A percentile compares a stretch with the other conserved stretches of the same genome.
phyloP scores from a whole-genome alignment of 1,140 invertebrate genomes.

The Leptopilina clavipes region DNA sequence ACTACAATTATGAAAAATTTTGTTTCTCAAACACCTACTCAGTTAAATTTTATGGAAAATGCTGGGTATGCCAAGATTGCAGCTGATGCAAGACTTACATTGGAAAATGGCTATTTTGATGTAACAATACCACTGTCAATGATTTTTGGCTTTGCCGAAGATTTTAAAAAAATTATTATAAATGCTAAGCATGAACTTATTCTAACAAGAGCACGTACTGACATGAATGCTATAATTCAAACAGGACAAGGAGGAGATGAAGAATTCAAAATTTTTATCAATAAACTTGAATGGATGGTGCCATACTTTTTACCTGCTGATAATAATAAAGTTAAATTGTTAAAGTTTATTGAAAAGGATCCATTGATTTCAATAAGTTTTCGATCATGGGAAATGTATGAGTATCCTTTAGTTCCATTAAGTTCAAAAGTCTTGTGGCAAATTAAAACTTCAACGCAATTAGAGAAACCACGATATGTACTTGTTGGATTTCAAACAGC shows the following conservation, averaged over 20 bases:
- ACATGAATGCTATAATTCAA: slow-evolving; percentile 45
- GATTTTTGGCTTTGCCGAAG: slow-evolving; percentile 71
- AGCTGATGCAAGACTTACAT: slow-evolving; percentile 47
- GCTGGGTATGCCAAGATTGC: slow-evolving; percentile 45
- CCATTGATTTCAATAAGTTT: slow-evolving; percentile 58
- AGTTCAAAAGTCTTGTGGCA: slow-evolving; percentile 52
- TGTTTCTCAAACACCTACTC: slow-evolving; percentile 21
- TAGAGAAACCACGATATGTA: slow-evolving; percentile 53
- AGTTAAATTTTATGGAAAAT: slow-evolving; percentile 41
- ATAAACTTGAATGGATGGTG: slow-evolving; percentile 49
- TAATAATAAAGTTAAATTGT: slow-evolving; percentile 46
- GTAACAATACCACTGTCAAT: slow-evolving; percentile 65
- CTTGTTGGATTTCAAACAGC: slow-evolving; percentile 54
- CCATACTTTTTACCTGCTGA: slow-evolving; percentile 48
- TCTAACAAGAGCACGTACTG: slow-evolving; percentile 60
- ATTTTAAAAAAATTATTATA: slow-evolving; percentile 71
- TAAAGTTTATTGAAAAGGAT: slow-evolving; percentile 54
- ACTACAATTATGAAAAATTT: slow-evolving; percentile 42
- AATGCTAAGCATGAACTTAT: slow-evolving; percentile 73
- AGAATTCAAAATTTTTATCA: slow-evolving; percentile 45
- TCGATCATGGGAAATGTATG: slow-evolving; percentile 63
- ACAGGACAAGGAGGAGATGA: slow-evolving; percentile 21
- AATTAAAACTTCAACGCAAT: slow-evolving; percentile 47
- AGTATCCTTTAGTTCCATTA: slow-evolving; percentile 59
- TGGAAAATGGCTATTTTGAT: slow-evolving; percentile 60